Percentiles rank a stretch among this genome's conserved stretches.
These are phyloP conservation scores for Propsilocerus akamusi DNA, from an alignment of 1,140 invertebrate species.

Conservation along the genomic window DNA sequence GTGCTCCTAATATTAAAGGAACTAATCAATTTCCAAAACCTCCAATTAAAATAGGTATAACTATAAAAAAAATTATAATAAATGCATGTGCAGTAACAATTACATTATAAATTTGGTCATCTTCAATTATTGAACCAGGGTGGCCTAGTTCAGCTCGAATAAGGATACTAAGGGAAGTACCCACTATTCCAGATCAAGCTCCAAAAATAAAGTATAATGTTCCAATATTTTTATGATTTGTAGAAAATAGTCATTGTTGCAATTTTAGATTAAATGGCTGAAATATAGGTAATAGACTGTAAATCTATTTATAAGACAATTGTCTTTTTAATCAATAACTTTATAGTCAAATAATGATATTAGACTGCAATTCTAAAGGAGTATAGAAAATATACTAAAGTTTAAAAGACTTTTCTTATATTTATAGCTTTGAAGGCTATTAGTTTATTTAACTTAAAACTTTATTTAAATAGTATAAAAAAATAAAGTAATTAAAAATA, in stretches of 20 bases:
- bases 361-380: slow-evolving; percentile 35
- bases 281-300: slow-evolving; percentile 31
- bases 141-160: slow-evolving; percentile 46
- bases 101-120: slow-evolving; percentile 52
- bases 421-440: slow-evolving; percentile 35
- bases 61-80: slow-evolving; percentile 64
- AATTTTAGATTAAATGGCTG: slow-evolving; percentile 29
- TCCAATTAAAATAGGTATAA: slow-evolving; percentile 59
- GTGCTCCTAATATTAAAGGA: slow-evolving; percentile 45
- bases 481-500: slow-evolving; percentile 19
- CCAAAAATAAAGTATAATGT: slow-evolving; percentile 55
- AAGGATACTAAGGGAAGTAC: slow-evolving; percentile 37
- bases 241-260: slow-evolving; percentile 40
- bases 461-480: slow-evolving; percentile 25
- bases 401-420: slow-evolving; percentile 27
- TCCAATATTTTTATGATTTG: slow-evolving; percentile 61
- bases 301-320: slow-evolving; percentile 29
- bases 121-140: slow-evolving; percentile 34
- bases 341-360: slow-evolving; percentile 30
- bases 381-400: slow-evolving; percentile 25
- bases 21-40: slow-evolving; percentile 62
- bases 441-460: slow-evolving; percentile 36
- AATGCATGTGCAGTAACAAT: slow-evolving; percentile 54
- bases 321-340: slow-evolving; percentile 10
- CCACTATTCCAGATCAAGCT: slow-evolving; percentile 41